phyloP scores from a whole-genome alignment of 2,113 vertebrate species.

The Percina caprodes region DNA sequence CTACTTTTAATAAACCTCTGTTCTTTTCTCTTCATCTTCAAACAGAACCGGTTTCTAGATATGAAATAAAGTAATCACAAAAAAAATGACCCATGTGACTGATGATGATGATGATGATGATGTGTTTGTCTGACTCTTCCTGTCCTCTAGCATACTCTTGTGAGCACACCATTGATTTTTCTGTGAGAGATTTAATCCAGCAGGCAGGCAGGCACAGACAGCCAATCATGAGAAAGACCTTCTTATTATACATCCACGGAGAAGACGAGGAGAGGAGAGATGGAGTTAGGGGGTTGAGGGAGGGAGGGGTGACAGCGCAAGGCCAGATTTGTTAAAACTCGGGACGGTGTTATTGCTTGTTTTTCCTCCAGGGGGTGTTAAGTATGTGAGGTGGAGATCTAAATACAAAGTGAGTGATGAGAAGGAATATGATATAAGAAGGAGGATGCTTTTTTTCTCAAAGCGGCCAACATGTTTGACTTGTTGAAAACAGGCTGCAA shows the following conservation, averaged over 20 bases:
- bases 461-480: conserved; percentile 1
- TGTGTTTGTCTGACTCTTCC: conserved; percentile 59
- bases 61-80: neutral
- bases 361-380: conserved; percentile 66
- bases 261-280: conserved; percentile 10
- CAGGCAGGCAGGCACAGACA: conserved; percentile 47
- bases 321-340: conserved; percentile 60
- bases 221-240: conserved; percentile 5
- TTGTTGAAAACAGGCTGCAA: conserved; percentile 35
- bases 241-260: neutral
- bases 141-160: conserved; percentile 60
- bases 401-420: conserved; percentile 58
- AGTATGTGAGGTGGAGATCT: conserved; percentile 61
- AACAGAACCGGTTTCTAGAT: neutral
- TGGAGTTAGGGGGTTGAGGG: neutral
- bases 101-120: conserved; percentile 42
- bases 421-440: conserved; percentile 58
- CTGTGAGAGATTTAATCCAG: conserved; percentile 68
- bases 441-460: conserved; percentile 16
- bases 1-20: conserved; percentile 20
- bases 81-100: conserved; percentile 28
- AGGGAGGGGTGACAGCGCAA: conserved; percentile 16
- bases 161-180: conserved; percentile 70
- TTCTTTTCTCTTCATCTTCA: conserved; percentile 12
- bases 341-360: conserved; percentile 60